Base-by-base conservation (phyloP, 2,888 invertebrate species). In the Harpalus rubripes region DNA sequence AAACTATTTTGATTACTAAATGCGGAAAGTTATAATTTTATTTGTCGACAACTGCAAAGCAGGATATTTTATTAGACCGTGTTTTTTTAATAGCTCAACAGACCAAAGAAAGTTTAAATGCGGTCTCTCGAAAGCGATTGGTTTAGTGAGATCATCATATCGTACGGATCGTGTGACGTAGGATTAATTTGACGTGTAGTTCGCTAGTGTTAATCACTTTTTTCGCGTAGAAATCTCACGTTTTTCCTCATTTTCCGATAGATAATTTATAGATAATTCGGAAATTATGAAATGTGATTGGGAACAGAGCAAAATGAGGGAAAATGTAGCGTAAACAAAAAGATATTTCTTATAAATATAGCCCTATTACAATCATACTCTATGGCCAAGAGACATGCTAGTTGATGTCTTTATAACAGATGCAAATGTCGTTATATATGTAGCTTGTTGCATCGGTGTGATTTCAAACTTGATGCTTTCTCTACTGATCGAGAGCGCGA, bases 1-100 rank as follows among this genome's bases (percentile, higher is more conserved):
- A 95, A 91, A 94, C 93, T 88, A 94, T 96, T 89, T 90, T 95
- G 88, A 95, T 96, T 90, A 93, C 94, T 85, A 94, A 94, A 91
- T 96, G 96, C 91, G 96, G 96, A 88, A 95, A 95, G 91, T 93
- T 95, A 91, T 93, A 94, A 87, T 39, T 39, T 44, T 74, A 18
- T 74, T 41, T 41, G 16, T 44, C 12, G 59, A 59, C 59, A 52
- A 52, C 12, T 52, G 44, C 44, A 52, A 10, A 8, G 44, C 59
- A 12, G 63, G 18, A 52, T 52, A 52, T 63, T 63, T 63, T 63
- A 44, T 16, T 74, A 10, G 44, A 74, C 22, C 44, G 15, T 74
- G 32, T 32, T 32, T 32, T 74, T 72, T 72, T 72, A 72, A 72
- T 72, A 63, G 12, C 26, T 63, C 59, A 61, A 61, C 59, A 63